Evolutionary conservation across 92 coral and sea anemone species (phyloP).

Genomic region (Paramuricea clavata): DNA sequence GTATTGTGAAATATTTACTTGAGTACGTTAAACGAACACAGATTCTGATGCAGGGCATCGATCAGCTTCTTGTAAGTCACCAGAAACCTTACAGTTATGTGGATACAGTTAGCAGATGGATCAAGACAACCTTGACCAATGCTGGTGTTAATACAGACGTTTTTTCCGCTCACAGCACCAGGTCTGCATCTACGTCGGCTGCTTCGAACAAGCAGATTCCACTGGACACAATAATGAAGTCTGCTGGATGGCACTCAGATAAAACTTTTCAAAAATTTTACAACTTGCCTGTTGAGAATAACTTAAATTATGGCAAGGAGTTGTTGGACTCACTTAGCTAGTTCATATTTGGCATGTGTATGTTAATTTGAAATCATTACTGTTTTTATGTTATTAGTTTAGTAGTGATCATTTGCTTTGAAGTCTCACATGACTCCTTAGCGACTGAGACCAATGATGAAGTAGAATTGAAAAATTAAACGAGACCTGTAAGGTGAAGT

Average conservation of each 20-base stretch:
- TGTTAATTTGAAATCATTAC: not conserved
- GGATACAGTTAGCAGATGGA: too few relatives aligned
- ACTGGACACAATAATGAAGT: constrained; percentile 43
- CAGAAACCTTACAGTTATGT: constrained; percentile 4
- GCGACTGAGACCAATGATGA: not conserved
- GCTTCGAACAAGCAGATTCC: constrained; percentile 27
- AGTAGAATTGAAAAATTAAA: not conserved
- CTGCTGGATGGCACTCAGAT: constrained; percentile 34
- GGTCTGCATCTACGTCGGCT: constrained; percentile 3
- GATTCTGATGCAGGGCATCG: not conserved
- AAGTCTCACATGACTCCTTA: constrained; percentile 42
- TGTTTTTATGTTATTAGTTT: not conserved
- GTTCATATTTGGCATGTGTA: not conserved
- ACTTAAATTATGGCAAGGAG: not conserved
- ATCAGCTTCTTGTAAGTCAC: constrained; percentile 10
- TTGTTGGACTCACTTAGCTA: constrained; percentile 1
- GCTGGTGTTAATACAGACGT: not conserved
- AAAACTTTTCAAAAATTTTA: constrained; percentile 36
- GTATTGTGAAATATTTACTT: constrained; percentile 10
- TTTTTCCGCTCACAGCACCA: constrained; percentile 7
- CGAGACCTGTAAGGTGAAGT: not conserved
- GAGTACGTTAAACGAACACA: constrained; percentile 38
- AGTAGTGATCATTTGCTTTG: constrained; percentile 28
- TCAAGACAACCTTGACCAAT: not conserved
- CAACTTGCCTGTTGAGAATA: constrained; percentile 21